Base-by-base conservation (phyloP, 2,888 invertebrate species). In the Acleris laterana region DNA sequence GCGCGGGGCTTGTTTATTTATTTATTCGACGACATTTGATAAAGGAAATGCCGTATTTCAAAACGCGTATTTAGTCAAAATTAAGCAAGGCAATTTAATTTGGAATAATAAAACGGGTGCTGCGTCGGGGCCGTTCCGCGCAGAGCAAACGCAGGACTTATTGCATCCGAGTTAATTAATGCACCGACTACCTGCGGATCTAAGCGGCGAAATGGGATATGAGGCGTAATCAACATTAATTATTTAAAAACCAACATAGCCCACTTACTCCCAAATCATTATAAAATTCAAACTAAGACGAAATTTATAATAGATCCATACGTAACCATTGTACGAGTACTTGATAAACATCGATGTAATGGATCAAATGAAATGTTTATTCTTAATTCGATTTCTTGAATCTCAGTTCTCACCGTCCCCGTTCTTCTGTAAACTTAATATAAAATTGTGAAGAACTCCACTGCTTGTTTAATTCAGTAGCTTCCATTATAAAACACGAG, bases 401-500 rank as follows among this genome's bases (percentile, higher is more conserved):
- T 66, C 56, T 56, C 25, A 57, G 57, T 57, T 48, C 46, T 38
- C 25, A n/a, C 65, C 46, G 52, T 56, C 48, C 57, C 51, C 16
- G 32, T 46, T 56, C 51, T 46, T 19, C 55, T 56, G 61, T 66
- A 57, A 66, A 66, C 59, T 63, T 67, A 63, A 67, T 62, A 59
- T 55, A 68, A 63, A 72, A 75, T 72, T 74, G 71, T 72, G 74
- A 71, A 72, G 72, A 75, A 72, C 74, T 72, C 74, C 72, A 74
- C 81, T 85, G 80, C 84, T 87, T 85, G 83, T 81, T 88, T 89
- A 88, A 89, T 88, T 90, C 88, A 87, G 79, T 70, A 81, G 86
- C 84, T 84, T 82, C 82, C 80, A 87, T 90, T 88, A 87, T 90
- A 89, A 88, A 89, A 89, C 83, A 85, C 83, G 83, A 82, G 88